Evolutionary conservation across 1,140 invertebrate genomes (phyloP), one percentile per base, ranked within the genome.

Genomic region (Atta texana): DNA sequence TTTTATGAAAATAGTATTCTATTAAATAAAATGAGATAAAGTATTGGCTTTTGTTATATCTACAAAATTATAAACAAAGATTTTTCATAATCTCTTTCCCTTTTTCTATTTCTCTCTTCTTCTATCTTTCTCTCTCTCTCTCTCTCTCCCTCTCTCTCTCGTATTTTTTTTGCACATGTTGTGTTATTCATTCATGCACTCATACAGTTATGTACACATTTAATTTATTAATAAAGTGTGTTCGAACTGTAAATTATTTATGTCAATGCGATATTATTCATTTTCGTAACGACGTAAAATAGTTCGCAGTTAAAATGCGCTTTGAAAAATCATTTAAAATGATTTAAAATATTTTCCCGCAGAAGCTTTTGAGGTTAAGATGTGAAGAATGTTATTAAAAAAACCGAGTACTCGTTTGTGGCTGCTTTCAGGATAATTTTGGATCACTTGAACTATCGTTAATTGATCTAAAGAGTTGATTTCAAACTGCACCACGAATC

Each of bases 361-460:
- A 18, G 3, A 14, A 49, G 16, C 3, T 18, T 63, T 64, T 2
- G 6, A 78, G 75, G 75, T 78, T 78, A 78, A 21, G 12, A 78
- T 31, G 59, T 34, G 8, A 51, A 10, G 18, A 64, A 39, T 63
- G 31, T 24, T 64, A 8, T 14, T 44, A 31, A 28, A 71, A 44
- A 6, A 10, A 12, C 2, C 10, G 8, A 59, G 21, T 3, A 12
- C 57, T 5, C 0, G 31, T 53, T n/a, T 21, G n/a, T 31, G 63
- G 24, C 49, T 39, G 14, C 34, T 71, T 71, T 44, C 34, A 71
- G 24, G 49, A 34, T 68, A 2, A 31, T 28, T 55, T 69, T 7
- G 3, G 1, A 34, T 16, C 12, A 14, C 4, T 31, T 18, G 34
- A 61, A 49, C 34, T 3, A 77, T 39, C 28, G 5, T 12, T 10